Conservation (phyloP, 2,797 vertebrate genomes). For the Vireo griseus region DNA sequence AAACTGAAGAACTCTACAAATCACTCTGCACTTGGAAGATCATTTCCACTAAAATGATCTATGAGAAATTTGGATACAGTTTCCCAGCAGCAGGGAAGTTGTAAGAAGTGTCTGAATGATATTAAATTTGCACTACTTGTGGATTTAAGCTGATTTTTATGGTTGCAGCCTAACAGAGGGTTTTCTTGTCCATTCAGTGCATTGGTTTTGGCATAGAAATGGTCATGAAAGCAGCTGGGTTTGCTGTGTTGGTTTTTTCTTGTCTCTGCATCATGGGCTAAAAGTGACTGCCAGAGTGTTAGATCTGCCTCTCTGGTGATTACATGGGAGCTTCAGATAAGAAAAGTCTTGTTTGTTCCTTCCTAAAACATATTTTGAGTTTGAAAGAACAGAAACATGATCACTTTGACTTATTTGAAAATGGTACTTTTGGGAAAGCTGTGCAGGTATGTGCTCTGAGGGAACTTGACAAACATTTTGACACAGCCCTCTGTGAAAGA, state of each 20-base stretch:
- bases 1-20: not conserved
- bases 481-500: not conserved
- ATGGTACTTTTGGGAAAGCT: not conserved
- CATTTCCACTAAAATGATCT: not conserved
- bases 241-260: not conserved
- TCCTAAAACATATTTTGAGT: not conserved
- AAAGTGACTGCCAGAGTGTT: not conserved
- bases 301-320: not conserved
- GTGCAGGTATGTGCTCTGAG: not conserved
- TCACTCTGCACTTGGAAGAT: not conserved
- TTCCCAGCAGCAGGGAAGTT: not conserved
- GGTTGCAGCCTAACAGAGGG: not conserved
- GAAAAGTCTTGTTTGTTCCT: not conserved
- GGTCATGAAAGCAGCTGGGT: not conserved
- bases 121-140: not conserved
- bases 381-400: not conserved
- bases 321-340: not conserved
- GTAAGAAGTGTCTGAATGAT: rapidly evolving
- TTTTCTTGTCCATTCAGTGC: not conserved
- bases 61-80: not conserved
- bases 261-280: not conserved
- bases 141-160: not conserved
- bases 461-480: not conserved
- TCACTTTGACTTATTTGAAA: not conserved
- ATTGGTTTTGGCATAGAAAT: not conserved